Base-by-base conservation (phyloP, 2,113 vertebrate species). In the Muntiacus muntjak region DNA sequence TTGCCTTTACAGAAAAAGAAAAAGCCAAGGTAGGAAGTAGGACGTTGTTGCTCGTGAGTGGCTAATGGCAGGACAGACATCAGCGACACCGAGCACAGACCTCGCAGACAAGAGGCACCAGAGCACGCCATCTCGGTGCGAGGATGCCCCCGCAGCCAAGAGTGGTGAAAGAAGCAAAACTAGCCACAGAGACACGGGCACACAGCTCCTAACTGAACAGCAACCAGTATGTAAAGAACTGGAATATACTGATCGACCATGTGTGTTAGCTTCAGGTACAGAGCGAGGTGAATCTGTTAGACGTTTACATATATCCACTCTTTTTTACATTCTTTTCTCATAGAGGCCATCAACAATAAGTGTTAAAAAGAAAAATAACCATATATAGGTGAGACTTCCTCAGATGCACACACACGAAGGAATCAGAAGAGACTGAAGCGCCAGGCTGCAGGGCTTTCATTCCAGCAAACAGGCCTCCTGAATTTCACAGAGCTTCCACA, bases 221-320 rank as follows among this genome's bases (percentile, higher is more conserved):
- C n/a, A 11, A 2, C 0, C 17, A 19, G 33, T 45, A 1, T 0
- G 23, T 33, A 5, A 86, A 60, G 62, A 33, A 33, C 82, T 36
- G 33, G 50, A 62, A 83, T 8, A 16, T 0, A 2, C 26, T 81
- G 78, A 50, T 2, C 0, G 2, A 5, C 76, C 17, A 0, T 1
- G 45, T 6, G 28, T 33, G 78, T 6, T 3, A 12, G 16, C 28
- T 12, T 13, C 28, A 33, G 28, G 45, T 3, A 17, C 30, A 21
- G 5, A 21, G 28, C 9, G 1, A 33, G 17, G 45, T 6, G 45
- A 3, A 0, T 3, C 76, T 0, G 16, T 30, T 12, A 50, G 28
- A 21, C 16, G 0, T 3, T 1, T 6, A 50, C 76, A 11, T 30
- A 50, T 0, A 0, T 3, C 28, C 28, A 12, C 78, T 33, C 45